Percentiles rank a stretch among this genome's conserved stretches.
Conservation (phyloP, 2,113 vertebrate species). For the Rhea pennata region DNA sequence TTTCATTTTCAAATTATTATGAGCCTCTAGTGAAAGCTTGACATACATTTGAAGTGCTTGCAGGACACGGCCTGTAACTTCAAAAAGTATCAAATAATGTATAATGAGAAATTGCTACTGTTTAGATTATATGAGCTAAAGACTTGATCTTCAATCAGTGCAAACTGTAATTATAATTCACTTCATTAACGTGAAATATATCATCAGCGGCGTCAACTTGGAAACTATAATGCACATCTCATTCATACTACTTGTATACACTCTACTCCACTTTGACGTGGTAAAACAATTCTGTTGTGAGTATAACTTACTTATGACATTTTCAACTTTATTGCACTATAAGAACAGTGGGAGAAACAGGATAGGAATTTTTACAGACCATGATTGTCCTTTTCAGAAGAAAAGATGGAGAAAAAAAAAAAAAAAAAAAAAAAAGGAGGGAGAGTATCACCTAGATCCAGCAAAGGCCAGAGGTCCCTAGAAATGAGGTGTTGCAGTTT, state of each 20-base stretch:
- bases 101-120: not conserved
- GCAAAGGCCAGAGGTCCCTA: not conserved
- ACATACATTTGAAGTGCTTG: not conserved
- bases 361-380: not conserved
- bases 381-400: not conserved
- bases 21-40: no score
- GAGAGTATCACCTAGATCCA: not conserved
- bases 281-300: not conserved
- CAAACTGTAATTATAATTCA: not conserved
- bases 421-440: no score
- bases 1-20: not conserved
- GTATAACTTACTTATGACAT: not conserved
- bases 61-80: not conserved
- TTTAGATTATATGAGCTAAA: not conserved
- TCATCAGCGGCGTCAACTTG: not conserved
- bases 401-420: no score
- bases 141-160: not conserved
- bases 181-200: not conserved
- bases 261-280: not conserved
- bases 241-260: not conserved
- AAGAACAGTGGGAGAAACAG: not conserved
- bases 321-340: not conserved
- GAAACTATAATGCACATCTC: not conserved
- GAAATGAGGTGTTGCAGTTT: not conserved
- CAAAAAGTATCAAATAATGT: not conserved